Conservation (phyloP, 2,888 invertebrate genomes). For the Drosophila putrida region DNA sequence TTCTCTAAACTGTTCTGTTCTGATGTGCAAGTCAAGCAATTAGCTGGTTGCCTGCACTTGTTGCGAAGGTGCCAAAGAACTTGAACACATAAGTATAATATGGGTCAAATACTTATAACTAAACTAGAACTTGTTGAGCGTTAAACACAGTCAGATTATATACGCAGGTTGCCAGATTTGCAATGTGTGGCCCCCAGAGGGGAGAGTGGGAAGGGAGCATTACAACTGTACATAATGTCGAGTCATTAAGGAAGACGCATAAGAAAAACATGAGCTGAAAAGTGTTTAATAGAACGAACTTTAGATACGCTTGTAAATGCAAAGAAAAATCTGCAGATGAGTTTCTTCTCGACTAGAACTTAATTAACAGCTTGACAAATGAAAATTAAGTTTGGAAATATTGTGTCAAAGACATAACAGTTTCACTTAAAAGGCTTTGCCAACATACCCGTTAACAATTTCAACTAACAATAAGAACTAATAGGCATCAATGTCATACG, state of each 20-base stretch:
- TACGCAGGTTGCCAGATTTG: constrained; percentile 25
- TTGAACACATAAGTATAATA: constrained; percentile 55
- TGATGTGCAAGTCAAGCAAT: constrained; percentile 46
- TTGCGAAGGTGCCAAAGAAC: constrained; percentile 43
- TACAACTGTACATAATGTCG: constrained; percentile 36
- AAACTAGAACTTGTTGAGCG: constrained; percentile 31
- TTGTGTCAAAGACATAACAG: constrained; percentile 10
- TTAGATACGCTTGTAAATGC: constrained; percentile 35
- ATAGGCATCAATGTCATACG: neutral
- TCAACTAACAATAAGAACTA: neutral
- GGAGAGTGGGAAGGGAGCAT: neutral
- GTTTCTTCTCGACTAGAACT: neutral
- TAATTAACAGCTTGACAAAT: constrained; percentile 12
- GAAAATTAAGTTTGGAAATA: constrained; percentile 1
- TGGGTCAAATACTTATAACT: constrained; percentile 54
- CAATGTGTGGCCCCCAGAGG: neutral
- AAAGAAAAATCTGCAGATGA: neutral
- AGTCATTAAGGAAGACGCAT: constrained; percentile 59
- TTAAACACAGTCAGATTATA: constrained; percentile 23
- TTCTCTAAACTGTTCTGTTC: constrained; percentile 17
- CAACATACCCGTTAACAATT: constrained; percentile 2
- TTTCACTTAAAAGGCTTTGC: neutral
- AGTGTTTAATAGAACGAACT: constrained; percentile 14
- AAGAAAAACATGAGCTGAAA: constrained; percentile 13
- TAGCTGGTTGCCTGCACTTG: constrained; percentile 52